These are phyloP conservation scores for Pseudococcus viburni DNA, from an alignment of 2,888 invertebrate species.

Conservation along the genomic window DNA sequence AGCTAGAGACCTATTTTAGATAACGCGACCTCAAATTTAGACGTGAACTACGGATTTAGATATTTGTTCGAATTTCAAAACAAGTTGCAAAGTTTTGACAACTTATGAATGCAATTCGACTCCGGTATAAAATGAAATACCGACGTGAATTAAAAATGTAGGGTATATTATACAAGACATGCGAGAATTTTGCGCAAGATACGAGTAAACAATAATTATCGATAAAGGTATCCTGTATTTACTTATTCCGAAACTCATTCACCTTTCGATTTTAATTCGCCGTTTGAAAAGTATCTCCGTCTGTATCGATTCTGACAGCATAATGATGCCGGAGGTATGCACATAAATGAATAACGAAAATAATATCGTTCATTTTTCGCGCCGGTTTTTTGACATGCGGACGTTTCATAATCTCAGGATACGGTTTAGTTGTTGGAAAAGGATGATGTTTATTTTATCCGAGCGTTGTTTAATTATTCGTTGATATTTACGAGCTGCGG, in stretches of 20 bases:
- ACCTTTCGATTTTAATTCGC: not conserved
- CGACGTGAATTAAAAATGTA: not conserved
- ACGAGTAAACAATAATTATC: not conserved
- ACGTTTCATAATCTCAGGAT: not conserved
- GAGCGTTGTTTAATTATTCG: not conserved
- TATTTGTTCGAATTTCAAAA: not conserved
- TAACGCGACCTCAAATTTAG: not conserved
- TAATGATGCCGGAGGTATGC: not conserved
- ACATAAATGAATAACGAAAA: not conserved
- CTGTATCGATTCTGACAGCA: not conserved
- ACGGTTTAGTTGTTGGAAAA: not conserved
- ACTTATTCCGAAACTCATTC: not conserved
- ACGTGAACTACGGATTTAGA: not conserved
- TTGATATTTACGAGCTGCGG: not conserved
- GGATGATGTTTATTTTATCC: not conserved
- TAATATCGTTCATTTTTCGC: not conserved
- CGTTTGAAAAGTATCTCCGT: not conserved
- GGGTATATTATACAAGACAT: not conserved
- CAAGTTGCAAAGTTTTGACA: not conserved
- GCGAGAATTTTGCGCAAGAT: not conserved
- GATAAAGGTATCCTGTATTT: not conserved
- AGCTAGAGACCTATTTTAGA: not conserved
- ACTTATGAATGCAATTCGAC: not conserved
- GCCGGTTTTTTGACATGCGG: not conserved
- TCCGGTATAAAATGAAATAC: not conserved